Conservation (phyloP, 2,888 invertebrate genomes). For the Odontocolon sp. region DNA sequence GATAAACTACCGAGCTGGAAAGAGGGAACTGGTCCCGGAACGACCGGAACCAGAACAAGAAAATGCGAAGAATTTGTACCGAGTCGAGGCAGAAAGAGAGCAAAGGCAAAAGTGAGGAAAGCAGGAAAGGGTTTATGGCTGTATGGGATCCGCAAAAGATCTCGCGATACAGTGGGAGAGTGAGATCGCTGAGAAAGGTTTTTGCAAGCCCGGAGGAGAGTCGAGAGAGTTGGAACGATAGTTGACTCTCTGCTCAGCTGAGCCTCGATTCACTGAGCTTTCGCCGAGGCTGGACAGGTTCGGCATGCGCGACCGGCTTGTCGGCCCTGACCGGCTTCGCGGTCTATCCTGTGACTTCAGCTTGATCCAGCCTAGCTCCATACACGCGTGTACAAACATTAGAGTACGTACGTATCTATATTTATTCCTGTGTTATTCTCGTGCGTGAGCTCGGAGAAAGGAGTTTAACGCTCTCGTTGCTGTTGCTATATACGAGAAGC, state of each 20-base stretch:
- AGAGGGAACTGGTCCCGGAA: constrained; percentile 29
- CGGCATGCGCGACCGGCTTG: constrained; percentile 48
- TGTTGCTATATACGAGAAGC: constrained; percentile 25
- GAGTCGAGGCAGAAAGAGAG: neutral
- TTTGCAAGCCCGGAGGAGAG: constrained; percentile 9
- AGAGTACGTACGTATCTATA: neutral
- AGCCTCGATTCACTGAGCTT: constrained; percentile 57
- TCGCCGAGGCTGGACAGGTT: constrained; percentile 57
- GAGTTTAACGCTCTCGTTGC: constrained; percentile 58
- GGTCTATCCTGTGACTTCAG: constrained; percentile 45
- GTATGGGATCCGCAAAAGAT: neutral
- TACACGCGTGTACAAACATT: neutral
- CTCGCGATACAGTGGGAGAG: constrained; percentile 14
- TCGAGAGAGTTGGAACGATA: neutral
- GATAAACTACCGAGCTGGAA: neutral
- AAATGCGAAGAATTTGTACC: constrained; percentile 40
- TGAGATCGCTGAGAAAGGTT: constrained; percentile 25
- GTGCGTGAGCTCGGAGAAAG: constrained; percentile 51
- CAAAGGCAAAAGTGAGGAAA: neutral
- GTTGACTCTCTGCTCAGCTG: constrained; percentile 14
- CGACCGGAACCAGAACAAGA: neutral
- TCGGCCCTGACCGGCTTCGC: constrained; percentile 63
- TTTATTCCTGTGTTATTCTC: constrained; percentile 31
- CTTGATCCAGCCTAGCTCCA: neutral
- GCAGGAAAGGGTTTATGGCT: neutral